Base-by-base conservation (phyloP, 2,888 invertebrate genomes). In the Mimas tiliae region DNA sequence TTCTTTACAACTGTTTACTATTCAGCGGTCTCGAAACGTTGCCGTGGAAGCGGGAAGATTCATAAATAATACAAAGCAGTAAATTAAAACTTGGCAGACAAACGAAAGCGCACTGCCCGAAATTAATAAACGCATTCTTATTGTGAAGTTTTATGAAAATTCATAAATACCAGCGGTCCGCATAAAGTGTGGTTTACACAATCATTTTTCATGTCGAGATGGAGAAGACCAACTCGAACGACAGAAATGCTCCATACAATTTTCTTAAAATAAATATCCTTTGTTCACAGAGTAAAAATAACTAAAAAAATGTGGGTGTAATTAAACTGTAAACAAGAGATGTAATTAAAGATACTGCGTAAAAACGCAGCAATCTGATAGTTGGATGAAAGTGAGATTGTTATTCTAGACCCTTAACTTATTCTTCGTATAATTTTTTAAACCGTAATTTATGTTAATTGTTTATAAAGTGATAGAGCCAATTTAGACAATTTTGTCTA, bases 81-180 rank as follows among this genome's bases (percentile, higher is more conserved):
- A 77, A 78, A 76, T 78, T 73, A 74, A 70, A 74, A 69, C 67
- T 75, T 79, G 74, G 73, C 75, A 72, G 68, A 58, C 58, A 58
- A 42, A 58, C 58, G 58, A 58, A 58, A 7, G 58, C 19, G 16
- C 42, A 16, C n/a, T 16, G 19, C 42, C 58, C 58, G 58, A 58
- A 58, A 58, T 58, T 58, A 58, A 58, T 58, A 58, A 19, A 58
- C 12, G 58, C 34, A 38, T 55, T 34, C 58, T 58, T 58, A 12
- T 11, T 38, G 16, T 42, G 11, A 19, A 42, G 42, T 19, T 42
- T 58, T 42, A 58, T 42, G 58, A 58, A 42, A 58, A 42, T 58
- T 58, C 19, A 58, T 58, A 58, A 58, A 42, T 58, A 42, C 14
- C 58, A 42, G 38, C 42, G 12, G 19, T 19, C 11, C 38, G 19